Evolutionary conservation across 2,888 invertebrate species (phyloP), one percentile per base, ranked within the genome.

Genomic region (Ochropacha duplaris): DNA sequence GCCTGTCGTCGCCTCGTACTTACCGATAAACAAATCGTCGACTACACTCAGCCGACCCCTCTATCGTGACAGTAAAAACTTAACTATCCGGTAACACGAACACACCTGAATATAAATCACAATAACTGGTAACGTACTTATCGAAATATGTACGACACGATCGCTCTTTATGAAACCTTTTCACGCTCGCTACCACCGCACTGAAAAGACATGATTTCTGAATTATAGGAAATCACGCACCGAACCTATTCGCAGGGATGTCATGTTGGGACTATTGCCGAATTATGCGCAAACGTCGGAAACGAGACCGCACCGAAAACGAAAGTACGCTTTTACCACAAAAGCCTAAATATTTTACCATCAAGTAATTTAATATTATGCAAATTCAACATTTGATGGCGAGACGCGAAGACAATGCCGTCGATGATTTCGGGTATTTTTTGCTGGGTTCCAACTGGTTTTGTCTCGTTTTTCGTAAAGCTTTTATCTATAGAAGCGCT

Each of bases 71-170:
- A 80, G 79, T 91, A 90, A 90, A 90, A 91, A 83, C 81, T 88
- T 88, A 90, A 91, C 88, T 90, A 90, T 91, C 88, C 81, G 81
- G 83, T 79, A 80, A 88, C 92, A 92, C 84, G 90, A 86, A 87
- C 81, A 80, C 85, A 87, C 87, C 84, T 86, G 81, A 83, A 86
- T 87, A 84, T 88, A 91, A 90, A 91, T 88, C 87, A 89, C 85
- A 76, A 84, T 75, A 78, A 84, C 83, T 76, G 70, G 81, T 84
- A 86, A 79, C 74, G 73, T 81, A 87, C 83, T 87, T 90, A 89
- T 89, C 87, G 81, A 86, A 83, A 80, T 82, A 82, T 88, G 88
- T 88, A 86, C 78, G 73, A 90, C 89, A 88, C 83, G 81, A 87
- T 86, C 82, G 78, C 65, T 70, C 62, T 83, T 83, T 81, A 83